Conservation (phyloP, 2,888 invertebrate genomes). For the Ophraella communa region DNA sequence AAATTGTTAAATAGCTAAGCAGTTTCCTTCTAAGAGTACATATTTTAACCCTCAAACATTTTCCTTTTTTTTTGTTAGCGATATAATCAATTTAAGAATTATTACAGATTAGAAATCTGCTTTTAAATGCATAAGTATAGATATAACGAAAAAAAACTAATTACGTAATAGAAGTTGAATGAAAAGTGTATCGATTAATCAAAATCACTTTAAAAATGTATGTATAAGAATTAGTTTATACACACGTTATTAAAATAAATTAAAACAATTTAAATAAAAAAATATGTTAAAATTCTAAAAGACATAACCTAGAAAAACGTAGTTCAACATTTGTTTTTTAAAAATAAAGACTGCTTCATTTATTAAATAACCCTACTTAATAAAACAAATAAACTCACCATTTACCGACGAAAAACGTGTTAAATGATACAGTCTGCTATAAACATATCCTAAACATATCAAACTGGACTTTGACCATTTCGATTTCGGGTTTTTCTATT, state of each 20-base stretch:
- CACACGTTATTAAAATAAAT: not conserved
- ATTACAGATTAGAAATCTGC: not conserved
- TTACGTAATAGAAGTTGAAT: not conserved
- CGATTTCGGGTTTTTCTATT: conserved; percentile 1
- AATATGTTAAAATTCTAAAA: not conserved
- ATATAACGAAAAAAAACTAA: not conserved
- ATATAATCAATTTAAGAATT: not conserved
- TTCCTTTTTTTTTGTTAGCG: not conserved
- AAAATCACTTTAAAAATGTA: not conserved
- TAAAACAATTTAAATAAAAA: not conserved
- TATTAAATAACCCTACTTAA: not conserved
- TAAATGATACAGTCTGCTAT: conserved; percentile 28
- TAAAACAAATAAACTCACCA: conserved; percentile 34
- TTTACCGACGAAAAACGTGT: conserved; percentile 33
- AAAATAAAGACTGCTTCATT: not conserved
- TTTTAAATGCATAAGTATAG: not conserved
- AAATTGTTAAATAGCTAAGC: no score
- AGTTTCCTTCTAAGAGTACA: no score
- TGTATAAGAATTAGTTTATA: not conserved
- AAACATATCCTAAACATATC: conserved; percentile 35
- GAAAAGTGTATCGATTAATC: not conserved
- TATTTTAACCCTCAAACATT: no score
- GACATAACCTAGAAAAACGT: conserved; percentile 1
- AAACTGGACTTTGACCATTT: conserved; percentile 24
- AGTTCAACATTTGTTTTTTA: not conserved